Conservation (phyloP, 2,888 invertebrate genomes). For the Osmoderma eremita region DNA sequence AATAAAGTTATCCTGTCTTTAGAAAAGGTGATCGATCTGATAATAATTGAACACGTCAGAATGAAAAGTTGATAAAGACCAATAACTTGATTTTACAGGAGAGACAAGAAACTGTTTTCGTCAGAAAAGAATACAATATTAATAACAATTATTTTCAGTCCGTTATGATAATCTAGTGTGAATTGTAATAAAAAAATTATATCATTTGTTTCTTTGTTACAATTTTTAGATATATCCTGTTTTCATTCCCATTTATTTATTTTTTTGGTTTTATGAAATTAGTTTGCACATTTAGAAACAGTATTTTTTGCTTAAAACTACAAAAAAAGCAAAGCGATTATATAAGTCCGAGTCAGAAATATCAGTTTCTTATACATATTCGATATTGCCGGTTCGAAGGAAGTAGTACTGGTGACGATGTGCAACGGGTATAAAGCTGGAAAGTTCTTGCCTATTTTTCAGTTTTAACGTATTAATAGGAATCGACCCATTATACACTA, state of each 20-base stretch:
- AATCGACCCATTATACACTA: no score
- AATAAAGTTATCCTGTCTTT: no score
- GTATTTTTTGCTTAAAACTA: background rate
- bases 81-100: no score
- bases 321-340: background rate
- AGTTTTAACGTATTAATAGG: conserved; percentile 1
- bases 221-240: conserved; percentile 7
- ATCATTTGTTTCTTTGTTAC: conserved; percentile 8
- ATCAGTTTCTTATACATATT: no score
- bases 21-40: no score
- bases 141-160: conserved; percentile 7
- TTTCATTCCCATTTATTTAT: conserved; percentile 2
- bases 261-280: background rate
- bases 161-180: conserved; percentile 4
- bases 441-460: conserved; percentile 2
- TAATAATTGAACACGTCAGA: conserved; percentile 1
- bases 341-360: background rate
- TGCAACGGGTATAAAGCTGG: conserved; percentile 11
- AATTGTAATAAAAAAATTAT: background rate
- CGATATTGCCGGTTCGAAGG: no score
- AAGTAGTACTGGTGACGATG: no score
- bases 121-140: conserved; percentile 17
- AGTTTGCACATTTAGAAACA: background rate
- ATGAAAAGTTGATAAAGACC: conserved; percentile 13
- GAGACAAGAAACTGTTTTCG: background rate